These are phyloP conservation scores for Lutraria lutraria DNA, from an alignment of 2,888 invertebrate species.

Conservation along the genomic window DNA sequence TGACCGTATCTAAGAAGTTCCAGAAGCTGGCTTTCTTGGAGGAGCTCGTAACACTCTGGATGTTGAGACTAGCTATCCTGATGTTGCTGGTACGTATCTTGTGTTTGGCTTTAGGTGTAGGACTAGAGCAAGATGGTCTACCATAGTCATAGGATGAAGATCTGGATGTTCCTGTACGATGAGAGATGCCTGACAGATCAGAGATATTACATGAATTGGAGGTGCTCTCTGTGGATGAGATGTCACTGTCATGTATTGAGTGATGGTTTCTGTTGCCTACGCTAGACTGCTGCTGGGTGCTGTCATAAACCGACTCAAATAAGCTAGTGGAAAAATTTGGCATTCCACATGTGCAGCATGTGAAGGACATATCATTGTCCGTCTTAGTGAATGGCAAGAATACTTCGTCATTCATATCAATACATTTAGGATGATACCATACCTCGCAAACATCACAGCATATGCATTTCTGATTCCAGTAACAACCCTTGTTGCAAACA, in stretches of 20 bases:
- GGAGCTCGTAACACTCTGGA: too few species aligned
- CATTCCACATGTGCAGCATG: constrained; percentile 18
- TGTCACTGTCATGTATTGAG: constrained; percentile 17
- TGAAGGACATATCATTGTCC: constrained; percentile 41
- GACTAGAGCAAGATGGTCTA: constrained; percentile 35
- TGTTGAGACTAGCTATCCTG: too few species aligned
- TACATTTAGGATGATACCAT: neutral
- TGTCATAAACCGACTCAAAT: constrained; percentile 26
- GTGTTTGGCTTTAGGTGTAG: too few species aligned
- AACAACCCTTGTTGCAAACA: too few species aligned
- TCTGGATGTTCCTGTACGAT: too few species aligned
- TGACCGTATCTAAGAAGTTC: neutral
- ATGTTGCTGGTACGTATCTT: too few species aligned
- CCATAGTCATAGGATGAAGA: too few species aligned
- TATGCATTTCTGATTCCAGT: constrained; percentile 29
- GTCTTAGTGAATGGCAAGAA: constrained; percentile 39
- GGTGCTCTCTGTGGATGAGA: neutral
- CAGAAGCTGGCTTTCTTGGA: too few species aligned
- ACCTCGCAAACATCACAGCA: neutral
- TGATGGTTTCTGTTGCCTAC: neutral
- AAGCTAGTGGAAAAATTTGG: constrained; percentile 25
- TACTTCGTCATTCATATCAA: constrained; percentile 21
- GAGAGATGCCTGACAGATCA: too few species aligned
- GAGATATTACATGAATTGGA: neutral
- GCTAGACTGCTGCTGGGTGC: neutral